phyloP scores from a whole-genome alignment of 1,140 invertebrate genomes.

The Meloidogyne chitwoodi region DNA sequence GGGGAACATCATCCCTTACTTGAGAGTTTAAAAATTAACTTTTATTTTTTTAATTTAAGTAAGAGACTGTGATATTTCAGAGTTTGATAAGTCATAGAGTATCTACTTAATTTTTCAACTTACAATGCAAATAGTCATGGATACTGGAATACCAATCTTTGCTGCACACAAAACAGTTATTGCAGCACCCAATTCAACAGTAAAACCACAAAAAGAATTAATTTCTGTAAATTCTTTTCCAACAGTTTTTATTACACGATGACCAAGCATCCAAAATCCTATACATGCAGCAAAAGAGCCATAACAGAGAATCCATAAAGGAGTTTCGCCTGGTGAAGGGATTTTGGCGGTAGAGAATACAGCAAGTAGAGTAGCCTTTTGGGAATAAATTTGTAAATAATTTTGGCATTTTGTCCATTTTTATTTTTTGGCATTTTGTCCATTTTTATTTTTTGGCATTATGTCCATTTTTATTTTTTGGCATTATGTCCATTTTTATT shows the following conservation, averaged over 20 bases:
- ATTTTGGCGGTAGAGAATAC: slow-evolving; percentile 16
- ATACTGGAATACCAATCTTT: slow-evolving; percentile 89
- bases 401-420: no score
- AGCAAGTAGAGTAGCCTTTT: slow-evolving; percentile 22
- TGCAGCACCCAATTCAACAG: slow-evolving; percentile 88
- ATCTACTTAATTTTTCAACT: background rate
- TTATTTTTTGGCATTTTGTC: background rate
- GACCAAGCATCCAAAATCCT: slow-evolving; percentile 51
- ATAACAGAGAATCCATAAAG: slow-evolving; percentile 42
- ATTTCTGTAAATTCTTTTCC: slow-evolving; percentile 52
- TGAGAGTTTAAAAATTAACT: no score
- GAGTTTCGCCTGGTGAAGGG: slow-evolving; percentile 24
- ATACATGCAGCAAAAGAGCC: slow-evolving; percentile 47
- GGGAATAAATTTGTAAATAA: background rate
- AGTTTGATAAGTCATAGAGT: background rate
- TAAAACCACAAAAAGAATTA: slow-evolving; percentile 69
- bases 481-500: background rate
- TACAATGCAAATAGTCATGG: slow-evolving; percentile 85
- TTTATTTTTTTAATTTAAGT: no score
- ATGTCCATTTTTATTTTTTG: no score
- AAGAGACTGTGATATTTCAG: no score
- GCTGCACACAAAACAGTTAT: slow-evolving; percentile 88
- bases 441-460: background rate
- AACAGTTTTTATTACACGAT: slow-evolving; percentile 50
- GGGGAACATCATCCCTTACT: background rate